These are phyloP conservation scores for Tetropium fuscum DNA, from an alignment of 2,888 invertebrate genomes.

Conservation along the genomic window DNA sequence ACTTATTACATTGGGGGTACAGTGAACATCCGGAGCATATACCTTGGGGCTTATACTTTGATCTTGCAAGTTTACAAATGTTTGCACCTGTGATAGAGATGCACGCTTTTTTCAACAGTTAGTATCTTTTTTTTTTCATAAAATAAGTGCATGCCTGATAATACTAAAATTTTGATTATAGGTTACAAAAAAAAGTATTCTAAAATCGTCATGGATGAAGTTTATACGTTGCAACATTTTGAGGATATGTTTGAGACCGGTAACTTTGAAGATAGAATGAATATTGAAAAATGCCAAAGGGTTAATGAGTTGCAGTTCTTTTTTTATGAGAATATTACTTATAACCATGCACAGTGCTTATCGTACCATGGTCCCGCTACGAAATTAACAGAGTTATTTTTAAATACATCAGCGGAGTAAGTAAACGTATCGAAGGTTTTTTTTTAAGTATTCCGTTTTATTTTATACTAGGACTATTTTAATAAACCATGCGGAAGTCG, in stretches of 20 bases:
- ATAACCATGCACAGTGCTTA: conserved; percentile 78
- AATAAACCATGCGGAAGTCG: conserved; percentile 86
- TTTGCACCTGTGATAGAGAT: conserved; percentile 92
- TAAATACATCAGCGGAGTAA: conserved; percentile 66
- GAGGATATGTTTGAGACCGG: conserved; percentile 86
- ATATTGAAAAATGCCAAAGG: conserved; percentile 70
- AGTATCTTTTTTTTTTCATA: conserved; percentile 20
- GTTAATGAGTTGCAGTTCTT: conserved; percentile 73
- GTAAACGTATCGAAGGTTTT: conserved; percentile 18
- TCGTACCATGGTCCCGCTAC: conserved; percentile 85
- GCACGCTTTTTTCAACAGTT: conserved; percentile 80
- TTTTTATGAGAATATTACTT: conserved; percentile 78
- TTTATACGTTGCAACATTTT: conserved; percentile 88
- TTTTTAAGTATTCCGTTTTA: too few species aligned
- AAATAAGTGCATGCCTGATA: too few species aligned
- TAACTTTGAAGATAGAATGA: conserved; percentile 86
- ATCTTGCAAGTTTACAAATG: conserved; percentile 79
- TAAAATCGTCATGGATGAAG: conserved; percentile 74
- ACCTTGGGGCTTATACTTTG: conserved; percentile 90
- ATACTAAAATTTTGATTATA: conserved; percentile 41
- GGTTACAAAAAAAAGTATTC: conserved; percentile 63
- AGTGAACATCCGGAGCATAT: conserved; percentile 71
- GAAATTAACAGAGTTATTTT: conserved; percentile 73
- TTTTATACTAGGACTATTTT: conserved; percentile 73
- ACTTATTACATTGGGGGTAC: conserved; percentile 88